A percentile compares a stretch with the other conserved stretches of the same genome.
phyloP scores from a whole-genome alignment of 2,888 invertebrate genomes.

The Scaptomyza reducta region DNA sequence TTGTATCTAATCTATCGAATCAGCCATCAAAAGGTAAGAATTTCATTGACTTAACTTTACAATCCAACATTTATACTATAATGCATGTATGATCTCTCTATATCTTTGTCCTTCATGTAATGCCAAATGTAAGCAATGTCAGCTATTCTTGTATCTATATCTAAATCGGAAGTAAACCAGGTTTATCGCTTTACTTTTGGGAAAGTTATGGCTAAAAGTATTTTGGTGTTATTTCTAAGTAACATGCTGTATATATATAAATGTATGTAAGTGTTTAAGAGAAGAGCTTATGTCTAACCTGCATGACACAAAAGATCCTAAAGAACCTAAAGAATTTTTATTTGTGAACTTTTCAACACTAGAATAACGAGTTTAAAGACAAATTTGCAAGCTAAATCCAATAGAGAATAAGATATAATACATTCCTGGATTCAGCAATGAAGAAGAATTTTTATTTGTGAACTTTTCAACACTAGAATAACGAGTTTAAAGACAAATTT shows the following conservation, averaged over 20 bases:
- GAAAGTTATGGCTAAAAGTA: too few relatives aligned
- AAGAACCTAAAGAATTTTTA: background rate
- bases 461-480: background rate
- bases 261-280: too few relatives aligned
- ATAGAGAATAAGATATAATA: background rate
- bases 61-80: background rate
- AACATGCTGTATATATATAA: too few relatives aligned
- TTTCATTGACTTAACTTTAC: background rate
- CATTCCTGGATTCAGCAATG: background rate
- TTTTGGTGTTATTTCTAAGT: too few relatives aligned
- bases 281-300: background rate
- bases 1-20: too few relatives aligned
- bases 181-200: too few relatives aligned
- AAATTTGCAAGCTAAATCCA: background rate
- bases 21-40: slow-evolving; percentile 6
- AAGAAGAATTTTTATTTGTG: background rate
- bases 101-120: too few relatives aligned
- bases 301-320: background rate
- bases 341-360: background rate
- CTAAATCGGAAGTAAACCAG: too few relatives aligned
- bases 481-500: background rate
- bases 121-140: too few relatives aligned
- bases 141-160: too few relatives aligned
- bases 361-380: too few relatives aligned
- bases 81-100: background rate